phyloP scores from a whole-genome alignment of 2,888 invertebrate species.

The Stenolophus ochropezus region DNA sequence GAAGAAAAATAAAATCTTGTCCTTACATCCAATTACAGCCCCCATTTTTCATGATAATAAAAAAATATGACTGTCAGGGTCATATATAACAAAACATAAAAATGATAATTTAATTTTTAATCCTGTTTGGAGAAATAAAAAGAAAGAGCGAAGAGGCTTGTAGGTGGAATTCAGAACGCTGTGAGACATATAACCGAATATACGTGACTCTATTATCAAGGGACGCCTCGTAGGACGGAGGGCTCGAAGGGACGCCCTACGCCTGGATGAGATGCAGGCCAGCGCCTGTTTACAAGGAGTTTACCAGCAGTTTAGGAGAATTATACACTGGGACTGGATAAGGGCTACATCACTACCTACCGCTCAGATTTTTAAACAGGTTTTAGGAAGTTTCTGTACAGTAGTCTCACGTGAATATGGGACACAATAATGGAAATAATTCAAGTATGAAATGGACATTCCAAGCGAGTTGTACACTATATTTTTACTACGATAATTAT shows the following conservation, averaged over 20 bases:
- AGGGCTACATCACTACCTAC: not conserved
- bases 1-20: conserved; percentile 10
- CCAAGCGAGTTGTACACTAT: no score
- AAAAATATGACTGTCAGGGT: conserved; percentile 7
- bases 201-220: conserved; percentile 41
- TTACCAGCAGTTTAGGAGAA: not conserved
- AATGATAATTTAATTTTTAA: conserved; percentile 48
- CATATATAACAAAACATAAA: conserved; percentile 40
- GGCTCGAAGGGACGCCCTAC: not conserved
- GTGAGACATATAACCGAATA: conserved; percentile 24
- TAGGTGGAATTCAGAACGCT: not conserved
- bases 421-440: no score
- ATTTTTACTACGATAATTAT: no score
- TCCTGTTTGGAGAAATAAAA: conserved; percentile 37
- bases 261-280: not conserved
- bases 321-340: not conserved
- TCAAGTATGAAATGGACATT: no score
- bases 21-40: conserved; percentile 1
- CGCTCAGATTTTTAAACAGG: not conserved
- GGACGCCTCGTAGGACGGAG: conserved; percentile 25
- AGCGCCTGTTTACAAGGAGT: not conserved
- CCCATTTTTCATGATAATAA: conserved; percentile 34
- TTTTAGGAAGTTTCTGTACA: not conserved
- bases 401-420: no score
- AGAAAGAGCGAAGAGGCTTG: not conserved